phyloP scores from a whole-genome alignment of 2,888 invertebrate species.

The Muschampia plurimacula region DNA sequence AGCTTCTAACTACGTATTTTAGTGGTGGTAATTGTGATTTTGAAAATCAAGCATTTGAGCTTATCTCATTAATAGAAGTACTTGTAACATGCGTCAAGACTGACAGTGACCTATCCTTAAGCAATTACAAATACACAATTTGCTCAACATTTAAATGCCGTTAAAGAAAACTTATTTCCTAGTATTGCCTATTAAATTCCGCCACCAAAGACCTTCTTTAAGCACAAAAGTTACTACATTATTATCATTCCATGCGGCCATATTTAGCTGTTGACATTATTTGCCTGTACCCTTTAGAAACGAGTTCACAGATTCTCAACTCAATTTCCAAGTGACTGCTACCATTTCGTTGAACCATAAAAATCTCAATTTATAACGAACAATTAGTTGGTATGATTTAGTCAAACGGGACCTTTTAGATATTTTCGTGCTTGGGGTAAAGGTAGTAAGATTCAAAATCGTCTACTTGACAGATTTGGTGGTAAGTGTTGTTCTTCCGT shows the following conservation, averaged over 20 bases:
- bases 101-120: neutral
- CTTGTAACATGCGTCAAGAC: too few species aligned
- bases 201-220: conserved; percentile 21
- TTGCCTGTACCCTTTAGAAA: conserved; percentile 35
- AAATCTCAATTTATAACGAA: conserved; percentile 34
- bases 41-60: too few species aligned
- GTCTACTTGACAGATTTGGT: neutral
- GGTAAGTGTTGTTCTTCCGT: conserved; percentile 33
- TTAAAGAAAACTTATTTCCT: conserved; percentile 24
- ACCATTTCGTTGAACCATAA: conserved; percentile 36
- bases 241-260: conserved; percentile 26
- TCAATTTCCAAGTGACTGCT: conserved; percentile 33
- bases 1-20: too few species aligned
- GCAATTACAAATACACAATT: conserved; percentile 10
- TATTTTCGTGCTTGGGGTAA: neutral
- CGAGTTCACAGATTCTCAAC: conserved; percentile 34
- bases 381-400: conserved; percentile 34
- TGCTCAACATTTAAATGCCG: conserved; percentile 12
- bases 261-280: conserved; percentile 36
- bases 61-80: too few species aligned
- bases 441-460: conserved; percentile 5
- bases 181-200: conserved; percentile 35
- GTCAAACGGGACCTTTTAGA: neutral
- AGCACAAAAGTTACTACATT: conserved; percentile 23
- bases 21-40: too few species aligned